Base-by-base conservation (phyloP, 2,888 invertebrate species). In the Cephalotes varians region DNA sequence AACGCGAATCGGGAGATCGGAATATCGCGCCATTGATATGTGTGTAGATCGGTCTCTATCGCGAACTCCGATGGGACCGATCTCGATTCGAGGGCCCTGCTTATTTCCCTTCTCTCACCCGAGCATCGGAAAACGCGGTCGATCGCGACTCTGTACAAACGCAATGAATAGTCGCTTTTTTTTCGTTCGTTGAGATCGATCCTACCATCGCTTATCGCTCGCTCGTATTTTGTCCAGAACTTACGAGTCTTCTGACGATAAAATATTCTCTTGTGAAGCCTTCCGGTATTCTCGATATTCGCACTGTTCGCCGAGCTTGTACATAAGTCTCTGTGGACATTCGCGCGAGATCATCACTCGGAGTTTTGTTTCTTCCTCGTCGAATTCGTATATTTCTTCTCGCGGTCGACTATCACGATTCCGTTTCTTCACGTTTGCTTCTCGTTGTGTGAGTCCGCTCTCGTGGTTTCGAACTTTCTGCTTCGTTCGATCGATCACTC, bases 371-470 rank as follows among this genome's bases (percentile, higher is more conserved):
- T 74, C 77, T 54, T 71, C 31, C 37, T 18, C 73, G 47, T 49
- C 77, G 67, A 15, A n/a, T 44, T 31, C 62, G 62, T 34, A 18
- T 6, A 15, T 80, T 25, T 56, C 37, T 37, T 18, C 28, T 2
- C 92, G 92, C 93, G 93, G 92, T 92, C 90, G 91, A 91, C 89
- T 93, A 94, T 91, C 91, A 25, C 31, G 81, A 31, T 31, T 51
- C 64, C 40, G 18, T 21, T 21, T 1, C 21, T 34, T 54, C 44
- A 25, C 28, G 80, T 18, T 40, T 56, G 51, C 40, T 4, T 37
- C 95, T 95, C 95, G 95, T 94, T 95, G 94, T 95, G 94, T 95
- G 95, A 95, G 95, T 95, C 95, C 95, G 95, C 95, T 95, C 95
- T 95, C 81, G 74, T 79, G 94, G 95, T 95, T 95, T 95, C 95